These are phyloP conservation scores for Serripes groenlandicus DNA, from an alignment of 2,888 invertebrate genomes.

Conservation along the genomic window DNA sequence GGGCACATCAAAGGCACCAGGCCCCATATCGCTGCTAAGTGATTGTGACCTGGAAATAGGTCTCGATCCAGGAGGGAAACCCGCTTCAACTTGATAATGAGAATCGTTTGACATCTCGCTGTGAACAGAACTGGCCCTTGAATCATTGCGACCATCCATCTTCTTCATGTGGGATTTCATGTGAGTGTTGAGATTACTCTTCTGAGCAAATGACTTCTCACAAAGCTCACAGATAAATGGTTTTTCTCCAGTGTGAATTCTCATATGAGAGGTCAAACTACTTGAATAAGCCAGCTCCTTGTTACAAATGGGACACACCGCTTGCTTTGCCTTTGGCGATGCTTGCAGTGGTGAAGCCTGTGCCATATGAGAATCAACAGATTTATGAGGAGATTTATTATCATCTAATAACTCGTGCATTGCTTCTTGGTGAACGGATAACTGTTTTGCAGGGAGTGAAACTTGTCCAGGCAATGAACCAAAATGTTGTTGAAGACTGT, in stretches of 20 bases:
- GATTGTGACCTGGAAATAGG: conserved; percentile 19
- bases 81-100: conserved; percentile 8
- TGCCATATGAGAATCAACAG: background rate
- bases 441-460: background rate
- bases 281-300: conserved; percentile 61
- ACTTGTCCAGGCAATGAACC: background rate
- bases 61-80: background rate
- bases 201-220: conserved; percentile 58
- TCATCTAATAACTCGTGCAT: background rate
- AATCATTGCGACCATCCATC: conserved; percentile 37
- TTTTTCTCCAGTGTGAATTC: conserved; percentile 57
- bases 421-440: background rate
- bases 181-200: conserved; percentile 58
- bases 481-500: background rate
- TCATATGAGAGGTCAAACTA: conserved; percentile 55
- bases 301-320: conserved; percentile 51
- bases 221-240: conserved; percentile 54
- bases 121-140: conserved; percentile 24
- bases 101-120: conserved; percentile 33
- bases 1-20: conserved; percentile 37
- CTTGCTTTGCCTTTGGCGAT: conserved; percentile 49
- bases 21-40: conserved; percentile 36
- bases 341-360: background rate
- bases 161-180: conserved; percentile 51
- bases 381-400: conserved; percentile 3